phyloP scores from a whole-genome alignment of 2,888 invertebrate genomes.

The Pyralis farinalis region DNA sequence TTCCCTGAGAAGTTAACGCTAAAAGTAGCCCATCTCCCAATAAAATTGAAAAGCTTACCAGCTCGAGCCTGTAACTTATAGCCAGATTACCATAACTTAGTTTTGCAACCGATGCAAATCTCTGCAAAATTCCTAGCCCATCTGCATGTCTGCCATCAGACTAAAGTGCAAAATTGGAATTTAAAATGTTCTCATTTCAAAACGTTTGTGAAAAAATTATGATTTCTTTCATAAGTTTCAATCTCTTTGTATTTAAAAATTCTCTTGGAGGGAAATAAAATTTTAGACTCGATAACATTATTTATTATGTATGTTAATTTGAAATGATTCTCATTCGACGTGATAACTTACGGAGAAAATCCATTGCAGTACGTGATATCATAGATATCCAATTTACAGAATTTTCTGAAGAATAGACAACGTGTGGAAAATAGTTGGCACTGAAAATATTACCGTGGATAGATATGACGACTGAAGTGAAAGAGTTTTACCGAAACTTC shows the following conservation, averaged over 20 bases:
- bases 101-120: conserved; percentile 66
- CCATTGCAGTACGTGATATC: neutral
- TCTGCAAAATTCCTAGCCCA: conserved; percentile 54
- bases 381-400: neutral
- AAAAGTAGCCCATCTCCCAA: conserved; percentile 36
- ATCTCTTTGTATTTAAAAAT: neutral
- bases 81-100: conserved; percentile 64
- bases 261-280: no score
- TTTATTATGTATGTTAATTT: no score
- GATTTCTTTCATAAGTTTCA: conserved; percentile 13
- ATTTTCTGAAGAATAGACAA: neutral
- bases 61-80: conserved; percentile 57
- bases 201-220: conserved; percentile 32
- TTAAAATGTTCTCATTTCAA: conserved; percentile 54
- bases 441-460: neutral
- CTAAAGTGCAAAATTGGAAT: conserved; percentile 65
- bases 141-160: conserved; percentile 55
- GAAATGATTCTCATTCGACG: no score
- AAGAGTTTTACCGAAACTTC: conserved; percentile 5
- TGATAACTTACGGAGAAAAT: no score
- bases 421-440: neutral
- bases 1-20: conserved; percentile 32
- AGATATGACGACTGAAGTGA: conserved; percentile 4
- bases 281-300: no score
- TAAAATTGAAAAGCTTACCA: conserved; percentile 61